Base-by-base conservation (phyloP, 1,140 invertebrate genomes). In the Globodera rostochiensis region DNA sequence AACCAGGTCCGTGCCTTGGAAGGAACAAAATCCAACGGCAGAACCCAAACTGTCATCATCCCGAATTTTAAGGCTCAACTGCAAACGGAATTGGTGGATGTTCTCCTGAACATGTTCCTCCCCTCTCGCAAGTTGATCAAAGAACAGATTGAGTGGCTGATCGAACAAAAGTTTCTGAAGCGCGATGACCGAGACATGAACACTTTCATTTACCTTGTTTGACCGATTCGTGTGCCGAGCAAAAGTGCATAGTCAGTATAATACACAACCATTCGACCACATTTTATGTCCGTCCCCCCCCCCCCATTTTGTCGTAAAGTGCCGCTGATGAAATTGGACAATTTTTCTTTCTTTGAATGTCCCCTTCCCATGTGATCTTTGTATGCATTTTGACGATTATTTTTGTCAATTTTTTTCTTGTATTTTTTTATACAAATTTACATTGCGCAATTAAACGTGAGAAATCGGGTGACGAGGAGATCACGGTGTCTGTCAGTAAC, bases 91-190 rank as follows among this genome's bases (percentile, higher is more conserved):
- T 92, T 98, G 64, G 94, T 98, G 8, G 96, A 98, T 91, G 97
- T 99, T 90, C 92, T 99, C 74, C 98, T 98, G 91, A 98, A 98
- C 90, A 98, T 98, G 96, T 99, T 99, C 92, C 91, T 98, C 85
- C 97, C 97, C 50, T 96, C 95, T 82, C 97, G 97, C 91, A 98
- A 98, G 91, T 95, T 98, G 94, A 98, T 99, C 84, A 99, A 99
- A 91, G 96, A 99, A 92, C 97, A 98, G 92, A 94, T 98, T 53
- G 97, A 99, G 91, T 98, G 96, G 96, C 92, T 99, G 11, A 98
- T 99, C 85, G 97, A 99, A 91, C 95, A 98, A 90, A 97, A 98
- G 90, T 98, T 98, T 90, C 97, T 99, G 93, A 92, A 93, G 80
- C 92, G 97, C 25, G 78, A 87, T 69, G 66, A 21, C 6, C 67